Percentiles rank a stretch among this genome's conserved stretches.
These are phyloP conservation scores for Taenaris catops DNA, from an alignment of 2,888 invertebrate genomes.

Conservation along the genomic window DNA sequence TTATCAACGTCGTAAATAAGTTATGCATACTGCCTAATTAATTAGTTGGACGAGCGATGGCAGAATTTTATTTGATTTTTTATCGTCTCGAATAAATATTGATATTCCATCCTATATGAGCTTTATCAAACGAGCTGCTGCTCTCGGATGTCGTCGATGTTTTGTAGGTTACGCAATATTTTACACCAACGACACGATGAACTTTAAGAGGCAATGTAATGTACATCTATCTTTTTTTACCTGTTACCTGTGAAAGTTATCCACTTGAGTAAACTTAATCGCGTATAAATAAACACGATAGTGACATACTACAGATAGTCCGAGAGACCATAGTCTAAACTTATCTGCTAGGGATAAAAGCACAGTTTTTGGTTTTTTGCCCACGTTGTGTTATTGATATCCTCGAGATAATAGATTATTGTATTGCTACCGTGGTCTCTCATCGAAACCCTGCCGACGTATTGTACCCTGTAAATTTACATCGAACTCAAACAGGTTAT, in stretches of 20 bases:
- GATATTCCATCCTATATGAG: slow-evolving; percentile 25
- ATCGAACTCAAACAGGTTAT: too few relatives aligned
- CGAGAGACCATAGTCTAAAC: background rate
- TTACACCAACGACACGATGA: slow-evolving; percentile 10
- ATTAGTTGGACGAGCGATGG: slow-evolving; percentile 22
- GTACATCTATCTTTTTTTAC: slow-evolving; percentile 12
- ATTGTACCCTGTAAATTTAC: too few relatives aligned
- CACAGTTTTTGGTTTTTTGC: too few relatives aligned
- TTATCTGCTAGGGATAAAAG: too few relatives aligned
- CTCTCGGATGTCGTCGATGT: slow-evolving; percentile 5
- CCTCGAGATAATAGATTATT: too few relatives aligned
- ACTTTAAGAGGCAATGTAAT: slow-evolving; percentile 16
- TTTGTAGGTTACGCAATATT: slow-evolving; percentile 9
- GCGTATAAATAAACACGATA: slow-evolving; percentile 20
- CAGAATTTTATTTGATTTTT: slow-evolving; percentile 33
- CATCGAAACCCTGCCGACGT: too few relatives aligned
- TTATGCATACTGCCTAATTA: slow-evolving; percentile 31
- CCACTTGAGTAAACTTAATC: slow-evolving; percentile 15
- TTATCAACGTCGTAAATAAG: slow-evolving; percentile 27
- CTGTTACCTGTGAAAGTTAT: slow-evolving; percentile 22
- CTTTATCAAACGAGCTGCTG: slow-evolving; percentile 8
- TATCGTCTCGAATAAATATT: slow-evolving; percentile 31
- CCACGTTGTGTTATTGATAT: too few relatives aligned
- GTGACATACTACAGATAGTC: slow-evolving; percentile 10
- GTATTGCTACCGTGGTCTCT: too few relatives aligned